phyloP scores from a whole-genome alignment of 2,888 invertebrate species.

The Tromatobia lineatoria region DNA sequence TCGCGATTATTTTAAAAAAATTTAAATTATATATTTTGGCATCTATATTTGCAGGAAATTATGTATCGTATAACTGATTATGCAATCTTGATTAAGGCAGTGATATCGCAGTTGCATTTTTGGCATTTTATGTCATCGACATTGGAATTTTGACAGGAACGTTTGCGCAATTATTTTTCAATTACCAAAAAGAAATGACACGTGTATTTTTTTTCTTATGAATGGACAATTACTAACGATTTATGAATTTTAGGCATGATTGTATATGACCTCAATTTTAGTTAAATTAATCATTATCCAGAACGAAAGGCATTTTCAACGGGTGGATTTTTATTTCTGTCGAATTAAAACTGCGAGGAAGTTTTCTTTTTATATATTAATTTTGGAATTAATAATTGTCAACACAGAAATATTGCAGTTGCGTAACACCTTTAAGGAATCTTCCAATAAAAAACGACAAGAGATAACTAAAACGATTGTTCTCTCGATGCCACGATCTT shows the following conservation, averaged over 20 bases:
- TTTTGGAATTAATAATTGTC: neutral
- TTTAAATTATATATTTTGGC: too few species aligned
- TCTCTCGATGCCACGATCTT: conserved; percentile 53
- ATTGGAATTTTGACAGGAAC: neutral
- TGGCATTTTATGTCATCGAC: neutral
- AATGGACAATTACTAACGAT: too few species aligned
- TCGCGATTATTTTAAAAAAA: too few species aligned
- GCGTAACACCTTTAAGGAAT: conserved; percentile 11
- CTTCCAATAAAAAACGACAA: neutral
- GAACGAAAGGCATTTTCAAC: too few species aligned
- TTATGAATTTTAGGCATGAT: too few species aligned
- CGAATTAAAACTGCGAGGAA: neutral
- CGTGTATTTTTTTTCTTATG: too few species aligned
- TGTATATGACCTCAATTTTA: neutral
- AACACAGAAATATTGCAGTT: neutral
- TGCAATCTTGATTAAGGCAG: neutral
- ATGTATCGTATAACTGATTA: too few species aligned
- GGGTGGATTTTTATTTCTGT: neutral
- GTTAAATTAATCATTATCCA: neutral
- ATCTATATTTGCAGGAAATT: too few species aligned
- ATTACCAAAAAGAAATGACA: neutral
- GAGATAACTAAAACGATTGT: conserved; percentile 43
- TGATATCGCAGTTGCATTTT: neutral
- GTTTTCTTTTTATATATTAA: neutral
- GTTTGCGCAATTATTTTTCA: neutral